Percentiles rank a stretch among this genome's conserved stretches.
These are phyloP conservation scores for Trogon melanurus DNA, from an alignment of 2,113 vertebrate species.

Conservation along the genomic window DNA sequence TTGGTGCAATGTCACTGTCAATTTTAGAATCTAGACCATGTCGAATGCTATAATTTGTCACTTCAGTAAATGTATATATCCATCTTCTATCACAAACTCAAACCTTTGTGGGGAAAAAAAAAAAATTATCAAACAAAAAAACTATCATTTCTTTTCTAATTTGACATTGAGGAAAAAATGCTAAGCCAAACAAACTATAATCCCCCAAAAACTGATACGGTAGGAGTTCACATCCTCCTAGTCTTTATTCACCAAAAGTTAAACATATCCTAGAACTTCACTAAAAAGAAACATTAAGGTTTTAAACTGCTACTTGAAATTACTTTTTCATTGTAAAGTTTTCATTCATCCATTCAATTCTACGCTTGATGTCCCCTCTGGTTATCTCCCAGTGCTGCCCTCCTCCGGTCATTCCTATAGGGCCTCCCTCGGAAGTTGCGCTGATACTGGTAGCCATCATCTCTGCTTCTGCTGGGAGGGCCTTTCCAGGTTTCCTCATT, in stretches of 20 bases:
- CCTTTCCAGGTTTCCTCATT: conserved; percentile 80
- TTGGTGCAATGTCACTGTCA: conserved; percentile 75
- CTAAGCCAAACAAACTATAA: conserved; percentile 56
- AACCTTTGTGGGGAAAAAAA: conserved; percentile 5
- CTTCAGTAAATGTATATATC: conserved; percentile 59
- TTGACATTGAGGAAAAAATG: conserved; percentile 58
- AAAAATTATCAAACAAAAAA: conserved; percentile 58
- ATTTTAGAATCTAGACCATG: conserved; percentile 70
- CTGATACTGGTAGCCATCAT: conserved; percentile 74
- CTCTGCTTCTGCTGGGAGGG: conserved; percentile 69
- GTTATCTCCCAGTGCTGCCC: conserved; percentile 73
- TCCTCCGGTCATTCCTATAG: conserved; percentile 71
- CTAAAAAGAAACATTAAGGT: conserved; percentile 46
- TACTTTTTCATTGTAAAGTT: background rate
- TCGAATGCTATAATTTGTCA: conserved; percentile 71
- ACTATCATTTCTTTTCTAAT: conserved; percentile 65
- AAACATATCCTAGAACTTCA: background rate
- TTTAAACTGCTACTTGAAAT: conserved; percentile 35
- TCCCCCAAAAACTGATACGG: background rate
- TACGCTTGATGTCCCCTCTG: conserved; percentile 78
- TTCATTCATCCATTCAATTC: background rate
- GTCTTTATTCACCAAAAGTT: background rate
- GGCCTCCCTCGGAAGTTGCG: conserved; percentile 75
- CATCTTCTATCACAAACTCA: conserved; percentile 64
- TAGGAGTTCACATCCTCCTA: conserved; percentile 37